Evolutionary conservation across 2,113 vertebrate genomes (phyloP).

Genomic region (Hylia prasina): DNA sequence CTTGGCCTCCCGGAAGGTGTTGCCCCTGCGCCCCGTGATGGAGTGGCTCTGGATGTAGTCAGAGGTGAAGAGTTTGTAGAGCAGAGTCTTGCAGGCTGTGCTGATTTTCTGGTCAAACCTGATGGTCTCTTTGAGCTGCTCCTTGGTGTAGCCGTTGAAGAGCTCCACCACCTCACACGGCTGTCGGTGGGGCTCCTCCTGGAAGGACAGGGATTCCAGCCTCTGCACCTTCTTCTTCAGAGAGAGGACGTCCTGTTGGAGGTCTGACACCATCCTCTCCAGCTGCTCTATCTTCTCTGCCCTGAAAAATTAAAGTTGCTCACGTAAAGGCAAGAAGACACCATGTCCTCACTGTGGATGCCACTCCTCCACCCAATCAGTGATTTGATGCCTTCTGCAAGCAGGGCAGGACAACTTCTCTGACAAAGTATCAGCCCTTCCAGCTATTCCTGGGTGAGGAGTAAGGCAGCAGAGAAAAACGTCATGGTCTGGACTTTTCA

Average conservation of each 20-base stretch:
- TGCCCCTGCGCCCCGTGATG: constrained; percentile 54
- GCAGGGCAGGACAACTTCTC: not conserved
- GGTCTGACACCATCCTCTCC: constrained; percentile 35
- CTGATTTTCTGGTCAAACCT: constrained; percentile 67
- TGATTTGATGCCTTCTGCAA: not conserved
- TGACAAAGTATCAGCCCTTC: not conserved
- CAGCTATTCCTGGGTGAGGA: not conserved
- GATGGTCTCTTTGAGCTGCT: constrained; percentile 59
- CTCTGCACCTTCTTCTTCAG: constrained; percentile 56
- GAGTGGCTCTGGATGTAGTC: constrained; percentile 68
- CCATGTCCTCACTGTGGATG: rapidly evolving
- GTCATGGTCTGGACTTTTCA: not conserved
- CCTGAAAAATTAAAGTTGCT: not conserved
- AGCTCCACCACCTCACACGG: constrained; percentile 4
- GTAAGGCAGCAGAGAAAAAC: not conserved
- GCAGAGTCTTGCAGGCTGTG: constrained; percentile 61
- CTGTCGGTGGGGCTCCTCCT: constrained; percentile 25
- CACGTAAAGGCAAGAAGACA: not conserved
- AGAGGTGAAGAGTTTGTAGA: constrained; percentile 57
- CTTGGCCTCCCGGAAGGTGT: constrained; percentile 54
- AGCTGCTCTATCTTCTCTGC: constrained; percentile 44
- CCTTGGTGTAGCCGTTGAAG: constrained; percentile 60
- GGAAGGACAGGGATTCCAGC: constrained; percentile 47
- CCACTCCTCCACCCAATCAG: not conserved
- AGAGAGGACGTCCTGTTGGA: constrained; percentile 23